phyloP scores from a whole-genome alignment of 2,888 invertebrate species.

The Caenorhabditis macrosperma region DNA sequence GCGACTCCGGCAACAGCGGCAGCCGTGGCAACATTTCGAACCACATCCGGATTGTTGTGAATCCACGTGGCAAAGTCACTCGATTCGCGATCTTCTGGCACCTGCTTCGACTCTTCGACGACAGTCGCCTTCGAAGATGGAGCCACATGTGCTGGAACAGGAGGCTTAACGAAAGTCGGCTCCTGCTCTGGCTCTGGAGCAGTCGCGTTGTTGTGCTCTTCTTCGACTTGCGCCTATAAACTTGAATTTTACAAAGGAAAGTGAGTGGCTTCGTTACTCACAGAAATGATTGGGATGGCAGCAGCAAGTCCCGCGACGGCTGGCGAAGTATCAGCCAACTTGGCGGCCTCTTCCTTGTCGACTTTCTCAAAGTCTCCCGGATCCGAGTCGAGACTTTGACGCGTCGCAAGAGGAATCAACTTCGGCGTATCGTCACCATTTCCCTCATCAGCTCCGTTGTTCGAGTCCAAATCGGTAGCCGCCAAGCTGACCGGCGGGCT shows the following conservation, averaged over 20 bases:
- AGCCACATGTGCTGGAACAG: conserved; percentile 17
- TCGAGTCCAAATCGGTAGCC: conserved; percentile 51
- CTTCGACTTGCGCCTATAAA: conserved; percentile 55
- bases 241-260: not conserved
- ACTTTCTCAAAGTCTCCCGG: conserved; percentile 61
- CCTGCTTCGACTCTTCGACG: conserved; percentile 56
- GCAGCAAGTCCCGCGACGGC: conserved; percentile 60
- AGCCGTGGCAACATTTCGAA: conserved; percentile 55
- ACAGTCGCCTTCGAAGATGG: conserved; percentile 54
- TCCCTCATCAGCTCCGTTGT: conserved; percentile 29
- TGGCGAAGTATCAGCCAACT: conserved; percentile 46
- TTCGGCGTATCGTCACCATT: conserved; percentile 44
- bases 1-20: conserved; percentile 62
- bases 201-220: conserved; percentile 42
- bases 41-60: conserved; percentile 55
- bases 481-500: conserved; percentile 53
- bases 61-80: conserved; percentile 57
- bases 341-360: conserved; percentile 48
- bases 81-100: conserved; percentile 48
- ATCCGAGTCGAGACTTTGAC: conserved; percentile 58
- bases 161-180: conserved; percentile 29
- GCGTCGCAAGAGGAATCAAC: conserved; percentile 46
- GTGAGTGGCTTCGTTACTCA: too few species aligned
- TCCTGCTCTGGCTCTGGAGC: conserved; percentile 21
- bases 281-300: conserved; percentile 49